Conservation (phyloP, 2,888 invertebrate species). For the Agrotis puta region DNA sequence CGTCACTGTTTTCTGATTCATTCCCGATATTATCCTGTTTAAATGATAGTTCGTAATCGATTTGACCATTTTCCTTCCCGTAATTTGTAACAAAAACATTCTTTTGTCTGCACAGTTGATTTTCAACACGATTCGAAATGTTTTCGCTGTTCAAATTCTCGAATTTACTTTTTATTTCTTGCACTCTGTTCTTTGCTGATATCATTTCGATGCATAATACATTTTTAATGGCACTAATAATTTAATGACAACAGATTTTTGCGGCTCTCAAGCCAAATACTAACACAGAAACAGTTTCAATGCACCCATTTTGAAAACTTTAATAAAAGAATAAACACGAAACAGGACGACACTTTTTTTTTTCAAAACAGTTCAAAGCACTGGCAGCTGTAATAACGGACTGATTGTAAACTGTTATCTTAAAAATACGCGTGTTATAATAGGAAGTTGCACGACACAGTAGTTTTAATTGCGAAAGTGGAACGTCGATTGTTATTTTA, state of each 20-base stretch:
- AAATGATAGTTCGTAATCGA: constrained; percentile 61
- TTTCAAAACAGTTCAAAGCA: constrained; percentile 50
- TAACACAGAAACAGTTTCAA: constrained; percentile 12
- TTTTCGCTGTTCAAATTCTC: constrained; percentile 87
- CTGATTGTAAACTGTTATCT: constrained; percentile 44
- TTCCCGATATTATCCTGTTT: constrained; percentile 59
- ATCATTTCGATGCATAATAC: constrained; percentile 84
- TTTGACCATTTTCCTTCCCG: constrained; percentile 64
- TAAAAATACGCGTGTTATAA: constrained; percentile 38
- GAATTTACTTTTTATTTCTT: constrained; percentile 92
- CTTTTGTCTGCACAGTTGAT: constrained; percentile 66
- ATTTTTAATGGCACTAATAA: constrained; percentile 72
- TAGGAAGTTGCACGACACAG: constrained; percentile 60
- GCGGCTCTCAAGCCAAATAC: constrained; percentile 2
- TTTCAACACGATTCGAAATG: constrained; percentile 63
- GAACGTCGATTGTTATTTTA: constrained; percentile 70
- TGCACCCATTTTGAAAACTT: constrained; percentile 27
- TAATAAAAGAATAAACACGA: constrained; percentile 47
- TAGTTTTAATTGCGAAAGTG: constrained; percentile 64
- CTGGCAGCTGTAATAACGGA: constrained; percentile 42
- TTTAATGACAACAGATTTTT: constrained; percentile 24
- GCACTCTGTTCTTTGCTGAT: constrained; percentile 90
- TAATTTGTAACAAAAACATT: constrained; percentile 40
- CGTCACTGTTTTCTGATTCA: constrained; percentile 71
- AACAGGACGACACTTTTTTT: constrained; percentile 50